These are phyloP conservation scores for Limnephilus rhombicus DNA, from an alignment of 2,888 invertebrate genomes.

Conservation along the genomic window DNA sequence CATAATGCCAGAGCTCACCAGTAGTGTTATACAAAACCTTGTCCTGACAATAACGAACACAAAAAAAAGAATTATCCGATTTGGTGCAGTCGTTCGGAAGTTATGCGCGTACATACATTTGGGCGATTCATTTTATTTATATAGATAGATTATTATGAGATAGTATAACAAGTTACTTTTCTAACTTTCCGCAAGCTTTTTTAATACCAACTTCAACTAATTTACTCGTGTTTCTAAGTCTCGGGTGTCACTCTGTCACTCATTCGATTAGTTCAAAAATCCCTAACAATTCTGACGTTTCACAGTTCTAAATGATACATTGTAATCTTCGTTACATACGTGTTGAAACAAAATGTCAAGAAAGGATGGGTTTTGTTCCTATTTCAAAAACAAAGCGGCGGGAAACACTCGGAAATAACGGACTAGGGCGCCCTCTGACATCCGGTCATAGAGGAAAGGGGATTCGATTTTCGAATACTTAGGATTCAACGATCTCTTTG, in stretches of 20 bases:
- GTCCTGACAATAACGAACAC: too few relatives aligned
- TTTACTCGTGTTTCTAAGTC: neutral
- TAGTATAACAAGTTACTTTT: neutral
- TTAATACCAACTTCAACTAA: neutral
- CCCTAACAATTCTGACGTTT: neutral
- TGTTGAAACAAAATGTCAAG: slow-evolving; percentile 44
- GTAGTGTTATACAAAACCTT: too few relatives aligned
- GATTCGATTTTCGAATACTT: slow-evolving; percentile 8
- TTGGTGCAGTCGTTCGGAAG: too few relatives aligned
- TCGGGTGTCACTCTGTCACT: neutral
- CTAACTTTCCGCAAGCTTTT: neutral
- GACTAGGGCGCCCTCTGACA: slow-evolving; percentile 17
- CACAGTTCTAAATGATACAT: slow-evolving; percentile 2
- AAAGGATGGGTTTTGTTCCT: slow-evolving; percentile 22
- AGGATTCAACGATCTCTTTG: neutral
- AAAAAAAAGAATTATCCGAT: too few relatives aligned
- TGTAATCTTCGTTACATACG: slow-evolving; percentile 10
- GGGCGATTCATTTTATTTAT: too few relatives aligned
- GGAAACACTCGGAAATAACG: slow-evolving; percentile 42
- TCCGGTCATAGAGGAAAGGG: slow-evolving; percentile 19
- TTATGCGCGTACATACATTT: too few relatives aligned
- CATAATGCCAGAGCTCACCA: too few relatives aligned
- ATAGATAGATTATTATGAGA: neutral
- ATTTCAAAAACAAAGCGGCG: slow-evolving; percentile 40
- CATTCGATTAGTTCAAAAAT: neutral